A percentile compares a stretch with the other conserved stretches of the same genome.
These are phyloP conservation scores for Magallana angulata DNA, from an alignment of 1,140 invertebrate genomes.

Conservation along the genomic window DNA sequence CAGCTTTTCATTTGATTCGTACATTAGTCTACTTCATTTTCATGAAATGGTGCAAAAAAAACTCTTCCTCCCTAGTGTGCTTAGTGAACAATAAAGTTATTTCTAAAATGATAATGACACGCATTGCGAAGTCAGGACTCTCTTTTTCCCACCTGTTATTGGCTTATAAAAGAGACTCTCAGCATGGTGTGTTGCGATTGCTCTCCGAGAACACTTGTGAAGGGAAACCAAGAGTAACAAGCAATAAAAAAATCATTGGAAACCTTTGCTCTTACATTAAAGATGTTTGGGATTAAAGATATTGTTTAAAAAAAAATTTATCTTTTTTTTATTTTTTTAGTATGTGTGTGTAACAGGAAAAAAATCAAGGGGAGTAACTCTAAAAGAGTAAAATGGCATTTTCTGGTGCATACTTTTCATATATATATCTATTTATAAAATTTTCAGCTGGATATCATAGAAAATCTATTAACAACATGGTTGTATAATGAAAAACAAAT, in stretches of 20 bases:
- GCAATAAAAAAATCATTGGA: constrained; percentile 3
- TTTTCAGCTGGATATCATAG: not conserved
- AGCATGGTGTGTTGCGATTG: not conserved
- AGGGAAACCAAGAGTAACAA: not conserved
- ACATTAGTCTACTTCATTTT: not conserved
- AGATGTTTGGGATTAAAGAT: not conserved
- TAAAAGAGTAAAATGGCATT: not conserved
- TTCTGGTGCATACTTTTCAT: not conserved
- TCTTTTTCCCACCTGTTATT: not conserved
- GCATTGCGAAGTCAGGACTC: not conserved
- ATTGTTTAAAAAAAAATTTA: not conserved
- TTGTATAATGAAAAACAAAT: not conserved
- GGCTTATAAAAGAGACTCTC: not conserved
- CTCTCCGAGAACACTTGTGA: not conserved
- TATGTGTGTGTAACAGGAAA: not conserved
- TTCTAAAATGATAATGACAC: not conserved
- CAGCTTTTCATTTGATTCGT: not conserved
- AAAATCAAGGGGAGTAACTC: not conserved
- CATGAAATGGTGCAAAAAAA: not conserved
- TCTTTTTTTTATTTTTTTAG: not conserved
- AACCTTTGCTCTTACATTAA: not conserved
- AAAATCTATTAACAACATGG: not conserved
- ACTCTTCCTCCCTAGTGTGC: not conserved
- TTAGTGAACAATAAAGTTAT: not conserved
- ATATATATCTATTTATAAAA: not conserved